These are phyloP conservation scores for Aldrovandia affinis DNA, from an alignment of 2,797 vertebrate species.

Conservation along the genomic window DNA sequence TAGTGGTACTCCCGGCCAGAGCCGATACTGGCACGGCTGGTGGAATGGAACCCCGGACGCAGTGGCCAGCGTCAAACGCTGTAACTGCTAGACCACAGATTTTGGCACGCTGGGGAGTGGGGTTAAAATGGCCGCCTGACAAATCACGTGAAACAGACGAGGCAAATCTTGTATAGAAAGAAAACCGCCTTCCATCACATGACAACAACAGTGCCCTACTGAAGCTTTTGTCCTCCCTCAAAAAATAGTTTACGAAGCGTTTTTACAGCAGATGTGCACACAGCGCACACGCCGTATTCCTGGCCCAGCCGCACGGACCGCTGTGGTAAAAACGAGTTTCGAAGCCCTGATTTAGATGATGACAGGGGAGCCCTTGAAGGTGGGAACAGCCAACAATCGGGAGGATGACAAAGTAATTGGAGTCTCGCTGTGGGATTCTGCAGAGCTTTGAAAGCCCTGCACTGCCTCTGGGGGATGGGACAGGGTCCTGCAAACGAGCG, in stretches of 20 bases:
- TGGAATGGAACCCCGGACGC: too few species aligned
- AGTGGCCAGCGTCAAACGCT: too few species aligned
- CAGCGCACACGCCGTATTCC: neutral
- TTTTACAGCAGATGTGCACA: neutral
- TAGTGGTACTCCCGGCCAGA: too few species aligned
- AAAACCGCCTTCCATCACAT: neutral
- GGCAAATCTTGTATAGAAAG: neutral
- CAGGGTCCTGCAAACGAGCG: neutral
- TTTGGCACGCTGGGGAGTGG: neutral
- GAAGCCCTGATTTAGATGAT: constrained; percentile 7
- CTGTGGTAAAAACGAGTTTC: neutral
- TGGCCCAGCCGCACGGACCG: neutral
- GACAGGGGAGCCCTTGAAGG: neutral
- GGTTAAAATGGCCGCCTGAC: neutral
- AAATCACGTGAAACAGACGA: neutral
- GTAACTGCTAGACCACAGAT: too few species aligned
- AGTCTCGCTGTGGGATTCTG: constrained; percentile 1
- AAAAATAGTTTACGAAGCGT: neutral
- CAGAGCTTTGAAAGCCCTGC: neutral
- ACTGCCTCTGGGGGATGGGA: neutral
- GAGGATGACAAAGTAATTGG: constrained; percentile 17
- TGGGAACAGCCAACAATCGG: constrained; percentile 5
- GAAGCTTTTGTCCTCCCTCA: neutral
- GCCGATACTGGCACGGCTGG: too few species aligned
- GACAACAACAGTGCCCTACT: neutral